Base-by-base conservation (phyloP, 1,140 invertebrate species). In the Danaus plexippus region DNA sequence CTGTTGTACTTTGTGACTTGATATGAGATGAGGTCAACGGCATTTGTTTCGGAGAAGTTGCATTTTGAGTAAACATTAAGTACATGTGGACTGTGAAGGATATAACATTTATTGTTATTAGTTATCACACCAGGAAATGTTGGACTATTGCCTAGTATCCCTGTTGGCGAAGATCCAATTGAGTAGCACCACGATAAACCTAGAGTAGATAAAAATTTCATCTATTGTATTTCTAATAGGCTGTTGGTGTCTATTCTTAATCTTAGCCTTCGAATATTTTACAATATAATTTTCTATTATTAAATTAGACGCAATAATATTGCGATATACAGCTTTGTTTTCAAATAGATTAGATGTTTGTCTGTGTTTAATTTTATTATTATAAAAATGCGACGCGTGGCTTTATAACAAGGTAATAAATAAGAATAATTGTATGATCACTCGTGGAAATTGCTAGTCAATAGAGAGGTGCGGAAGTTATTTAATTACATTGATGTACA, bases 101-200 rank as follows among this genome's bases (percentile, higher is more conserved):
- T 43, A 74, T 43, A 42, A 46, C 9, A 52, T 42, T 60, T 69
- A 70, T 65, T 73, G 69, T 15, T 15, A 66, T 71, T 67, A 80
- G 63, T 68, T 64, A 71, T 60, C 74, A 59, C 75, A 77, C 74
- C 61, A 82, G 81, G 81, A 85, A 85, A 69, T 55, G 70, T 60
- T 82, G 81, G 81, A 75, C 54, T 40, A 52, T 42, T 81, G 78
- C 77, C 78, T 77, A 80, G 57, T 64, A 59, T 53, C 52, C 58
- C 63, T 52, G 46, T 47, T 85, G 79, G 81, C 73, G 61, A 15
- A 47, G 10, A 47, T 74, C 79, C 79, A 81, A 75, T 15, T 15
- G 3, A 15, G 15, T 15, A 15, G 1, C 15, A 15, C 1, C 15
- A 15, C 15, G 15, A 15, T 15, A 15, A 15, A 15, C 15, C 15